Conservation (phyloP, 2,797 vertebrate species). For the Cheirogaleus major region DNA sequence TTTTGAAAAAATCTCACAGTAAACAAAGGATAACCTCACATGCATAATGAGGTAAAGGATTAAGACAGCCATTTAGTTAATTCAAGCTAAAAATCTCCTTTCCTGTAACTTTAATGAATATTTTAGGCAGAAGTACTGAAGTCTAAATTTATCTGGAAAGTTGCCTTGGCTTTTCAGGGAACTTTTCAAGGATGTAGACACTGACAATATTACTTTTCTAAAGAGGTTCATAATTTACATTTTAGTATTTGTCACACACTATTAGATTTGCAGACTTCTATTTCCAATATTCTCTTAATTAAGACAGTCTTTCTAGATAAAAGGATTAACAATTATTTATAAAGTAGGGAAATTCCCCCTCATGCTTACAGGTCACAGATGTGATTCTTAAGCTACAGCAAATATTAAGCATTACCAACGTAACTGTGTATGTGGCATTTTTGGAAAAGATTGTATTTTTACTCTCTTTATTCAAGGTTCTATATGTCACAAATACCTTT, state of each 20-base stretch:
- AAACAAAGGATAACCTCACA: conserved; percentile 69
- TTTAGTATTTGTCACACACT: conserved; percentile 42
- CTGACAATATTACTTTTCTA: conserved; percentile 34
- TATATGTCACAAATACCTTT: background rate
- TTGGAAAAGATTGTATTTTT: background rate
- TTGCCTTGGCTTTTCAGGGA: conserved; percentile 30
- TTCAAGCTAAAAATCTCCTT: conserved; percentile 69
- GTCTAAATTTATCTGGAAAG: conserved; percentile 61
- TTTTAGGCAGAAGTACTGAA: conserved; percentile 57
- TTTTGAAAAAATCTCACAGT: conserved; percentile 54
- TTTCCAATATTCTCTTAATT: conserved; percentile 45
- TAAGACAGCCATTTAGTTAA: conserved; percentile 61
- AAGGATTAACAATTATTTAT: conserved; percentile 30
- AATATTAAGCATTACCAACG: background rate
- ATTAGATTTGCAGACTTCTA: conserved; percentile 46
- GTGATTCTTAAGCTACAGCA: background rate
- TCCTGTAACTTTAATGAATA: conserved; percentile 70
- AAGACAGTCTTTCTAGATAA: conserved; percentile 4
- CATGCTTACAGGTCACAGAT: background rate
- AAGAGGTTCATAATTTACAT: conserved; percentile 61
- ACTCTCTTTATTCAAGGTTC: background rate
- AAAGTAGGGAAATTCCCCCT: background rate
- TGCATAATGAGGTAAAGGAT: conserved; percentile 70
- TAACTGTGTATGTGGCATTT: background rate
- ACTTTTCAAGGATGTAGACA: conserved; percentile 28